A percentile compares a stretch with the other conserved stretches of the same genome.
phyloP scores from a whole-genome alignment of 2,113 vertebrate species.

The Cephalopterus ornatus region DNA sequence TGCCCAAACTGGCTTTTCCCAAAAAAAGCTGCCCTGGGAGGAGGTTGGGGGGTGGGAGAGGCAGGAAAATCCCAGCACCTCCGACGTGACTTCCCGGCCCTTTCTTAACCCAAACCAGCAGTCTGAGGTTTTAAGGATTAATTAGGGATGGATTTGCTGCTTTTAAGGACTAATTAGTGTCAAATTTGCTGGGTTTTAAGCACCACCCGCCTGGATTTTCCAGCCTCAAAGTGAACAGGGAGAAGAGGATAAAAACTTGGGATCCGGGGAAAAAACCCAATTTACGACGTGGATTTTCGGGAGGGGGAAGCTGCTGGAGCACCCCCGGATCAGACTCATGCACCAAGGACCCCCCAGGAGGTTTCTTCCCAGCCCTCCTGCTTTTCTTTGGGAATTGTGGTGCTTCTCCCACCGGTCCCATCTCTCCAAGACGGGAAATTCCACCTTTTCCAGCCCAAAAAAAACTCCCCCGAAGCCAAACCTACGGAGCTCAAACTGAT shows the following conservation, averaged over 20 bases:
- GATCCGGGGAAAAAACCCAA: too few relatives aligned
- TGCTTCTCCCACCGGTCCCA: neutral
- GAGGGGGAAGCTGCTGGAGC: neutral
- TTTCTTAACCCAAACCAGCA: neutral
- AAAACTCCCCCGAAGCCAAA: neutral
- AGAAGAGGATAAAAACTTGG: rapidly evolving
- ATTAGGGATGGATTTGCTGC: neutral
- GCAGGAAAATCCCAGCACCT: neutral
- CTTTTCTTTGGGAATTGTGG: neutral
- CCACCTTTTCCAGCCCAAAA: neutral
- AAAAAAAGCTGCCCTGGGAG: neutral
- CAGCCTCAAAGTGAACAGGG: rapidly evolving
- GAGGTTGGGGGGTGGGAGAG: too few relatives aligned
- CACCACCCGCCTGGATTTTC: rapidly evolving
- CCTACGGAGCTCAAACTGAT: neutral
- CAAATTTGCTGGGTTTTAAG: neutral
- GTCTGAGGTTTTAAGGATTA: neutral
- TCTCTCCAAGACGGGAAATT: neutral
- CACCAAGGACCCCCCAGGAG: too few relatives aligned
- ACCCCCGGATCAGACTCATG: neutral
- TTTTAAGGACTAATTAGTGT: neutral
- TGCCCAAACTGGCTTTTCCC: neutral
- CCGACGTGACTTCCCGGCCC: rapidly evolving
- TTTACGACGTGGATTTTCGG: rapidly evolving
- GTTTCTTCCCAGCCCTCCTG: neutral